Evolutionary conservation across 2,888 invertebrate species (phyloP), one percentile per base, ranked within the genome.

Genomic region (Ormyrus nitidulus): DNA sequence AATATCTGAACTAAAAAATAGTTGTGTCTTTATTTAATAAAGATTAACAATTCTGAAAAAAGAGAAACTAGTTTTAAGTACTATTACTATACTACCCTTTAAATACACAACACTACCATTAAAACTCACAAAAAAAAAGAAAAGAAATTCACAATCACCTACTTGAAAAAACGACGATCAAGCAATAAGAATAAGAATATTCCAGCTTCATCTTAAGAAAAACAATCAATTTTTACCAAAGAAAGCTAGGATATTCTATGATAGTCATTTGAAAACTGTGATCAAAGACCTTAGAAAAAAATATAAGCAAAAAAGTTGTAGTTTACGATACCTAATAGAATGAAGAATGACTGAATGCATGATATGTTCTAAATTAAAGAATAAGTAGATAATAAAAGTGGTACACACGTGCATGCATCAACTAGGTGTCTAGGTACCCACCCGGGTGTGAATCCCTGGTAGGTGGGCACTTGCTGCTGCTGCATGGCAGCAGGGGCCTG

Each of bases 381-480:
- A 62, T 11, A 34, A 82, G 85, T 86, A 71, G 10, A 58, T 86
- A 88, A 87, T 86, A 79, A 87, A 88, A 86, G 85, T 87, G 88
- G 88, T 88, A 90, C 90, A 88, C 89, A 90, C 89, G 88, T 90
- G 90, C 89, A 89, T 89, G 90, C 89, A 90, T 90, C 88, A 88
- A 89, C 88, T 89, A 90, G 89, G 85, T 89, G 89, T 89, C 88
- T 89, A 89, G 88, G 89, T 90, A 90, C 90, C 89, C 90, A 90
- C 90, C 90, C 90, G 88, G 90, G 90, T 89, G 90, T 90, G 86
- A 90, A 90, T 90, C 90, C 90, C 87, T 90, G 90, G 86, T 89
- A 90, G 88, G 90, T 89, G 88, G 90, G 90, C 87, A 90, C 88
- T 89, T 90, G 90, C 84, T 90, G 90, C 84, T 90, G 90, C 83